Evolutionary conservation across 2,797 vertebrate species (phyloP).

Genomic region (Pterois miles): DNA sequence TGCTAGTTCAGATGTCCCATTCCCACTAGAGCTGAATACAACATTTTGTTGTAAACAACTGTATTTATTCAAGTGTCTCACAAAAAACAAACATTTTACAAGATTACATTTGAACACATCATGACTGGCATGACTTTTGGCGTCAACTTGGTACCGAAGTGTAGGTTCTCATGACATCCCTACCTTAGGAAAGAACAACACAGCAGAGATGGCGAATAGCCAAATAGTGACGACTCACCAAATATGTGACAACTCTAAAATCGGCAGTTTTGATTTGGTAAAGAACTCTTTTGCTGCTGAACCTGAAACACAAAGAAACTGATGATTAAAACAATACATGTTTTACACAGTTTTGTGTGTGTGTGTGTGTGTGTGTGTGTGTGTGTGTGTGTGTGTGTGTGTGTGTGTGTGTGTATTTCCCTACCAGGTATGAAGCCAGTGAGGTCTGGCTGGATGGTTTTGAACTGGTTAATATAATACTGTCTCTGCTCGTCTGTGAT

Average conservation of each 20-base stretch:
- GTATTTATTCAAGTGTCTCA: too few species aligned
- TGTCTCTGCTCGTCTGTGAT: constrained; percentile 99
- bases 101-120: too few species aligned
- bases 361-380: not conserved
- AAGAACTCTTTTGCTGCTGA: constrained; percentile 99
- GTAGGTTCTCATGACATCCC: too few species aligned
- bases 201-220: not conserved
- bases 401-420: constrained; percentile 22
- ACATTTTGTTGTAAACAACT: not conserved
- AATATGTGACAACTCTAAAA: constrained; percentile 99
- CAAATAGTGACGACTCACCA: constrained; percentile 87
- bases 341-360: not conserved
- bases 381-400: fast-evolving
- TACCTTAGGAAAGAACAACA: not conserved
- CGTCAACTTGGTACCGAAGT: too few species aligned
- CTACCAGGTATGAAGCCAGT: constrained; percentile 98
- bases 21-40: not conserved
- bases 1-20: not conserved
- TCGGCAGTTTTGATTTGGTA: constrained; percentile 99
- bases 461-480: constrained; percentile 99
- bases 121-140: too few species aligned
- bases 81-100: too few species aligned
- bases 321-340: not conserved
- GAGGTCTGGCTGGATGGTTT: constrained; percentile 98
- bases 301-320: constrained; percentile 82